Base-by-base conservation (phyloP, 2,797 vertebrate species). In the Alca torda region DNA sequence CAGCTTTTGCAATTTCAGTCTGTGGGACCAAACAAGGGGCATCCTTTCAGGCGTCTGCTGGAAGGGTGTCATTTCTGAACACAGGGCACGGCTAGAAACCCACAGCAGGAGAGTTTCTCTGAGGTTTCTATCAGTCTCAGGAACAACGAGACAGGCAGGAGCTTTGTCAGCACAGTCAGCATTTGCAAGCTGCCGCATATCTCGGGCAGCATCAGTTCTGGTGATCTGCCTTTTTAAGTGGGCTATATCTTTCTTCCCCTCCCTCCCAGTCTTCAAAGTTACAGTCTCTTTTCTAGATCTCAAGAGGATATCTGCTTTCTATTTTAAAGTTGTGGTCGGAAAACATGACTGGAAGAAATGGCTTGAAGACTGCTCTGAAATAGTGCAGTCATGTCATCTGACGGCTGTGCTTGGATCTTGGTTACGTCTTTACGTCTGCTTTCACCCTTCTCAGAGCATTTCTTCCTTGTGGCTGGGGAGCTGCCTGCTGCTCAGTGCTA, bases 111-210 rank as follows among this genome's bases (percentile, higher is more conserved):
- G 23, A 45, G 8, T 46, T 75, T 50, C 23, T 50, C 8, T 3
- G 26, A 51, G 50, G 13, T 45, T 69, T 75, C 33, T 63, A 2
- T 63, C 23, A 26, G 16, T 63, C 13, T 25, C 16, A 18, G 19
- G 33, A 39, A 18, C 35, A 63, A 75, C 0, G 3, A 81, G 50
- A 45, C 7, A 50, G 51, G 33, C 1, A 1, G 28, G 37, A 64
- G 8, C 25, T 43, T 28, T 46, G 16, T 35, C 50, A 64, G 68
- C 53, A 41, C 31, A 8, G 26, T 67, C 46, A 43, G 20, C 11
- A 17, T 87, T 57, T 57, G 21, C 17, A 39, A 35, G 30, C 57
- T 24, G 25, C 61, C 68, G 68, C 13, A 0, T 37, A 37, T 68
- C 35, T 68, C 1, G 1, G 31, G 41, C 75, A 54, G 39, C 50